Evolutionary conservation across 2,888 invertebrate species (phyloP), one percentile per base, ranked within the genome.

Genomic region (Allygus modestus): DNA sequence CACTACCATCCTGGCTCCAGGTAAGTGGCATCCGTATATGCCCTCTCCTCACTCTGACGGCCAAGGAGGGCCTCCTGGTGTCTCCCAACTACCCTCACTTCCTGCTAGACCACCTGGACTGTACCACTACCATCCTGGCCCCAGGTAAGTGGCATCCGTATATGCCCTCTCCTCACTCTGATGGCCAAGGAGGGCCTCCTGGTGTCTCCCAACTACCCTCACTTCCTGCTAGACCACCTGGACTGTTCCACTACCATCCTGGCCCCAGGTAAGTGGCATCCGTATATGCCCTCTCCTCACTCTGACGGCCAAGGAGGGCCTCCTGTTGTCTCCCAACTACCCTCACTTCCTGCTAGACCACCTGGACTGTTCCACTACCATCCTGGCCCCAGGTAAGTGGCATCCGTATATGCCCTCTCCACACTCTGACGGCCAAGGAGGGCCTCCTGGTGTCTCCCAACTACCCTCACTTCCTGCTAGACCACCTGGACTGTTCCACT

Each of bases 31-130:
- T 37, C n/a, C n/a, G n/a, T n/a, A n/a, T n/a, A n/a, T 96, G 96
- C 90, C 95, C 96, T 0, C 91, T 93, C 28, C 94, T 94, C 88
- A 94, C 93, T 0, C 90, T 95, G 83, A 95, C 95, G 0, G 93
- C 95, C 0, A 93, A 93, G 85, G 94, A 94, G 88, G 95, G 95
- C 0, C 89, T 90, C 2, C 89, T 96, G 0, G 90, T 91, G n/a
- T 95, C 94, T 87, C 95, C 96, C 0, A 95, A 96, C 91, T 96
- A 94, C 89, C 96, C 96, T 0, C 91, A 94, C 87, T 94, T 95
- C 89, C 90, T 96, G 84, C 90, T 96, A 26, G 93, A 94, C 0
- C 92, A 93, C 87, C 90, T 96, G 81, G 94, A 95, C 88, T 96
- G 96, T 89, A 93, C 94, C 15, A 93, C 94, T 85, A 93, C 93